These are phyloP conservation scores for Pterocles burchelli DNA, from an alignment of 2,113 vertebrate species.

Conservation along the genomic window DNA sequence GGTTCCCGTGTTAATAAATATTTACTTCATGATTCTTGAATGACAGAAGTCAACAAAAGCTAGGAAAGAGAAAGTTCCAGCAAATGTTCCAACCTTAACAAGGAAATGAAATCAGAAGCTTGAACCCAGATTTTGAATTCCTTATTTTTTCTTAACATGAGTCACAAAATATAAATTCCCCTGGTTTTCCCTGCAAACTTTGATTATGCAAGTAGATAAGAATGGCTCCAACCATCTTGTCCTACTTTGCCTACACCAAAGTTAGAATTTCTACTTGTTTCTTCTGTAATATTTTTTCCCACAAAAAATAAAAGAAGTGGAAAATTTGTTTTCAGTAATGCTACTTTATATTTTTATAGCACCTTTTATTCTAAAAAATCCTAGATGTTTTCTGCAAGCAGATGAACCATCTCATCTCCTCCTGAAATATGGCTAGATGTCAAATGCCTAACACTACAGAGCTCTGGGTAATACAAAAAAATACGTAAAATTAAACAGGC, in stretches of 20 bases:
- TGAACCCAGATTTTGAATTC: not conserved
- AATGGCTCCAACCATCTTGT: not conserved
- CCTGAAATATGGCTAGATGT: not conserved
- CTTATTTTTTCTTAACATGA: not conserved
- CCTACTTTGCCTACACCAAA: not conserved
- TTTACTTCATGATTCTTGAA: constrained; percentile 57
- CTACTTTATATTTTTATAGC: not conserved
- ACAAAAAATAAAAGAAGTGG: not conserved
- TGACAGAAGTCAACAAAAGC: constrained; percentile 61
- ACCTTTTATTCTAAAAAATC: not conserved
- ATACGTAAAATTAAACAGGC: not conserved
- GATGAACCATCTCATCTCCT: not conserved
- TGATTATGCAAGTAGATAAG: not conserved
- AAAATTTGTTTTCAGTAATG: not conserved
- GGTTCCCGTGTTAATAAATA: constrained; percentile 66
- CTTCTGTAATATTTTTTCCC: not conserved
- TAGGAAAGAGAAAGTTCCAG: constrained; percentile 21
- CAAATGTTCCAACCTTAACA: not conserved
- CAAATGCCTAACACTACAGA: not conserved
- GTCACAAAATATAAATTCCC: not conserved
- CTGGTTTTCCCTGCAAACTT: not conserved
- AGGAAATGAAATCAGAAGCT: constrained; percentile 4
- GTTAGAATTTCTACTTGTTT: not conserved
- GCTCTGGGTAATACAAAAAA: not conserved
- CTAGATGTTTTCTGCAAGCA: not conserved